Evolutionary conservation across 1,140 invertebrate genomes (phyloP), one percentile per base, ranked within the genome.

Genomic region (Delia radicum): DNA sequence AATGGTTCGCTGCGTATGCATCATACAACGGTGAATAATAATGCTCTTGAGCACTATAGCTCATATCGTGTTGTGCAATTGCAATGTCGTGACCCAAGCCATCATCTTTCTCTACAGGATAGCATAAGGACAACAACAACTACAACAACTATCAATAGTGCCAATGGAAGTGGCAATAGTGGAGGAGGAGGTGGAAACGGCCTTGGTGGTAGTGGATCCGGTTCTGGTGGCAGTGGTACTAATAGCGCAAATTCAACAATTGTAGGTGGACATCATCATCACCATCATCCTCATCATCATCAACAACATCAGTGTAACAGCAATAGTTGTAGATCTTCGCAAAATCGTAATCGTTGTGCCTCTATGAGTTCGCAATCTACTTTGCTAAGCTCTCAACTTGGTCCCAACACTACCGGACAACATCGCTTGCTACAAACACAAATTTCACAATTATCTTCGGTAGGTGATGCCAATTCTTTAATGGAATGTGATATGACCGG

Each of bases 341-440:
- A 69, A 18, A 78, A 80, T 77, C 79, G 81, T 6, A 63, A 79
- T 33, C 79, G 80, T 67, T 81, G 81, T 27, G 76, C 80, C 28
- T 85, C 81, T 5, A 48, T 83, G 28, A 82, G 85, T 29, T 86
- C 84, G 27, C 88, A 88, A 76, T 79, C 85, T 24, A 89, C 87
- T 0, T 29, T 86, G 33, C 79, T 87, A 69, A 85, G 87, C 26
- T 86, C 85, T 12, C 83, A 42, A 37, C 28, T 29, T 3, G 42
- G 63, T 21, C 1, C 74, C 77, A 73, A 24, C 75, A 65, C n/a
- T 37, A 21, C 46, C 2, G 74, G 77, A 63, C 79, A 69, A 18
- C 55, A 83, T 67, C 82, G 81, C 18, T 74, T 74, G 6, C 77
- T 85, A 65, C 83, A 85, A 67, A 79, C 81, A 6, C 83, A 85